Base-by-base conservation (phyloP, 2,113 vertebrate genomes). In the Sorex fumeus region DNA sequence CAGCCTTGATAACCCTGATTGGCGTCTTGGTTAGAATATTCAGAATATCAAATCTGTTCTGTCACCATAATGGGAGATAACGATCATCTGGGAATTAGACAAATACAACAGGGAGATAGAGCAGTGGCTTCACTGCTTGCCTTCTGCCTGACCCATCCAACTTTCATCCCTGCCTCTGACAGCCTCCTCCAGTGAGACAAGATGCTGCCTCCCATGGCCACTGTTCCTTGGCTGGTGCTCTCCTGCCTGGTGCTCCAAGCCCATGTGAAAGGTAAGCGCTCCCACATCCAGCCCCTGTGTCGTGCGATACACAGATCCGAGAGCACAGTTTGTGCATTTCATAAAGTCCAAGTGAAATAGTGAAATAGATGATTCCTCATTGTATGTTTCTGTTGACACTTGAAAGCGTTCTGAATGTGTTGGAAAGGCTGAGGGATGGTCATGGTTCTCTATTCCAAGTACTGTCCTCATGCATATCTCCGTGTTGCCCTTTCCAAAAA, bases 191-290 rank as follows among this genome's bases (percentile, higher is more conserved):
- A 16, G 5, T 75, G 0, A 92, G 80, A 84, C 89, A 87, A 0
- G 0, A 87, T 92, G 77, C 13, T 94, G 67, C 2, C 43, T 53
- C 16, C 6, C 30, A 32, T 2, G 2, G 19, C 18, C 32, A 88
- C 53, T 1, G 0, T 87, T 43, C 74, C 66, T 25, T 92, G 94
- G 76, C n/a, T 84, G 62, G 66, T 95, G 66, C 16, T 95, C 0
- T 91, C 76, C 28, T 93, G 60, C 67, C 45, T 95, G 57, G 62
- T 94, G 60, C 21, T 94, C 25, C 45, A 91, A 0, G 71, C 79
- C 45, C 91, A 84, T 43, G 89, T 91, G 0, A 86, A 80, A 95
- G 89, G 94, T 94, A 8, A 93, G 74, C 16, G 0, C 57, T 25
- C 18, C 32, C 9, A 50, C 47, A 50, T 50, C 47, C 47, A 50